Conservation (phyloP, 2,888 invertebrate species). For the Coremacera marginata region DNA sequence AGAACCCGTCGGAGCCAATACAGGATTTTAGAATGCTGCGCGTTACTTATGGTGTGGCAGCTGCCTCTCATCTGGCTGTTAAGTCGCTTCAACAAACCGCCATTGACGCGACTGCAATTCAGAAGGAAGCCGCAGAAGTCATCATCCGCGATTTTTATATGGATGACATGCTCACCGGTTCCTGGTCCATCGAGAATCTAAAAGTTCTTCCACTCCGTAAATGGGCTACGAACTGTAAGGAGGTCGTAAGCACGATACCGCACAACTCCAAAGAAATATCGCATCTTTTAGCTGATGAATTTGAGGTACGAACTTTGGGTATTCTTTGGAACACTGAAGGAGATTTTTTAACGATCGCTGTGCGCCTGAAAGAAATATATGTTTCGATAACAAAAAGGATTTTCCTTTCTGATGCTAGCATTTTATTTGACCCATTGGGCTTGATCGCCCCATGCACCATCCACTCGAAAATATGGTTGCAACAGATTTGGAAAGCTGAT, state of each 20-base stretch:
- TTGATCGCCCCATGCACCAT: neutral
- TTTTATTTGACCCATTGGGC: neutral
- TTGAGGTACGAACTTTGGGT: neutral
- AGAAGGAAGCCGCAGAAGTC: neutral
- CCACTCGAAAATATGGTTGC: neutral
- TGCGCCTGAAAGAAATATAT: neutral
- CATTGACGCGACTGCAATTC: neutral
- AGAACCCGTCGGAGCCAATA: neutral
- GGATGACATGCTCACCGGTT: slow-evolving; percentile 22
- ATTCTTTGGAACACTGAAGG: neutral
- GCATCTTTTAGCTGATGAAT: neutral
- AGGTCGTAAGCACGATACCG: neutral
- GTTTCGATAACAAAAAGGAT: neutral
- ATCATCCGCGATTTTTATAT: slow-evolving; percentile 19
- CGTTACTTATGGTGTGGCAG: neutral
- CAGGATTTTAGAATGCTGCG: neutral
- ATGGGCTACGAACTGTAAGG: neutral
- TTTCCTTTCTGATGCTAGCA: neutral
- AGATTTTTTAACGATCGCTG: neutral
- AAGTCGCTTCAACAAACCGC: neutral
- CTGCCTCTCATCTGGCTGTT: neutral
- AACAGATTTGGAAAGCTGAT: neutral
- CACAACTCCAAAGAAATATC: neutral
- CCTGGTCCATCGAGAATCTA: neutral
- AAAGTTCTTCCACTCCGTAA: neutral